Conservation (phyloP, 2,888 invertebrate genomes). For the Plagodis dolabraria region DNA sequence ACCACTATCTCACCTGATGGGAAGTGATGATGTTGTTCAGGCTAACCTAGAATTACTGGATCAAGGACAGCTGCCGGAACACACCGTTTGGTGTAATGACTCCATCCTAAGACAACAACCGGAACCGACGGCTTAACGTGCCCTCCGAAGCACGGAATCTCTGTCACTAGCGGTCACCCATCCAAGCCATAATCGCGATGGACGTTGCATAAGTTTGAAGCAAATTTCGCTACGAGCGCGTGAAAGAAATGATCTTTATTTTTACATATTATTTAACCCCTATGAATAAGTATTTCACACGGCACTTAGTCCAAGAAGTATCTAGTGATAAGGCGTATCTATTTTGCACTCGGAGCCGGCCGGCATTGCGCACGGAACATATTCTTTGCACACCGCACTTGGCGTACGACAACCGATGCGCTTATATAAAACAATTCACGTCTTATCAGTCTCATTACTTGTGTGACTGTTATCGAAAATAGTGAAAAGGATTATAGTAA, state of each 20-base stretch:
- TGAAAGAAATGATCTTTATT: neutral
- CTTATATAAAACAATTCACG: neutral
- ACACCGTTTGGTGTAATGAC: no score
- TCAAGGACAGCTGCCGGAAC: no score
- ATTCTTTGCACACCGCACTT: neutral
- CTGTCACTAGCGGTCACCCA: no score
- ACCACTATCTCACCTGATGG: no score
- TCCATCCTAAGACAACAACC: no score
- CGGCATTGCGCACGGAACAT: neutral
- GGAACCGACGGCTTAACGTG: no score
- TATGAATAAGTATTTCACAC: constrained; percentile 8
- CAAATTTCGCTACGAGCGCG: no score
- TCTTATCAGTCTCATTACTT: neutral
- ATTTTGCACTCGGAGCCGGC: neutral
- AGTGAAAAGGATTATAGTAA: neutral
- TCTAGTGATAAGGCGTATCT: neutral
- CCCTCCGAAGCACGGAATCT: no score
- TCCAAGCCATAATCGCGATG: no score
- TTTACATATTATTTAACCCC: neutral
- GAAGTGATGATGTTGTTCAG: no score
- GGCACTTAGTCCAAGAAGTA: neutral
- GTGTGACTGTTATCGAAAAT: neutral
- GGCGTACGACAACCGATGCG: neutral
- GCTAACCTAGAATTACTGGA: no score
- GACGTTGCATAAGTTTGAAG: no score